Evolutionary conservation across 2,113 vertebrate genomes (phyloP).

Genomic region (Notechis scutatus): DNA sequence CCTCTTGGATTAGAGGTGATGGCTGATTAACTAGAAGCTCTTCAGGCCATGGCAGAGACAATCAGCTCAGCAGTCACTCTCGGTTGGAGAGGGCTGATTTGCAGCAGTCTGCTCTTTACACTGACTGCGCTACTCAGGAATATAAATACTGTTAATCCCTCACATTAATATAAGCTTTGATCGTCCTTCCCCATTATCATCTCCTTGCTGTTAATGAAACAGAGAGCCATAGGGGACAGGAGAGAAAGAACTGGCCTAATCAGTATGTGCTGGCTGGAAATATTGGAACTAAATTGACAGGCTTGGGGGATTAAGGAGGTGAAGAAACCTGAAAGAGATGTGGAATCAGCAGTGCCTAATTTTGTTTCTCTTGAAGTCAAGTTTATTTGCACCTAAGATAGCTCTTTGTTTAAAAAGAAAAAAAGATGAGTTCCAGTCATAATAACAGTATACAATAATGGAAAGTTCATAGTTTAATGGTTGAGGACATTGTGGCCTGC

Average conservation of each 20-base stretch:
- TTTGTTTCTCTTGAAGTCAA: background rate
- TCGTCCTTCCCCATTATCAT: slow-evolving; percentile 63
- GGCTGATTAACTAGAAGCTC: slow-evolving; percentile 53
- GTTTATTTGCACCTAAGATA: background rate
- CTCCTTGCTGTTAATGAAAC: slow-evolving; percentile 65
- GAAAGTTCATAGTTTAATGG: background rate
- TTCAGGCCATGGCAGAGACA: slow-evolving; percentile 38
- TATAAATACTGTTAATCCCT: slow-evolving; percentile 63
- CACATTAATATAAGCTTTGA: slow-evolving; percentile 64
- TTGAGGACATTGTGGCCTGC: background rate
- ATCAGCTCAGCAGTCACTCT: slow-evolving; percentile 49
- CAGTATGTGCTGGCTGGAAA: slow-evolving; percentile 44
- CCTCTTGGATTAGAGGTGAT: slow-evolving; percentile 3
- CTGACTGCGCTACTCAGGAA: slow-evolving; percentile 59
- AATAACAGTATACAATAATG: background rate
- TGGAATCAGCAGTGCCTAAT: slow-evolving; percentile 46
- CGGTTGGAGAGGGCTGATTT: slow-evolving; percentile 52
- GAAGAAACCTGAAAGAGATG: slow-evolving; percentile 39
- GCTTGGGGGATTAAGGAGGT: slow-evolving; percentile 40
- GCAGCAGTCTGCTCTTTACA: slow-evolving; percentile 30
- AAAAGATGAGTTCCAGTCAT: background rate
- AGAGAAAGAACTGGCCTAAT: slow-evolving; percentile 54
- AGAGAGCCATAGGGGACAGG: slow-evolving; percentile 57
- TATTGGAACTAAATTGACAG: slow-evolving; percentile 56
- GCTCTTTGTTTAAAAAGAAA: background rate